Base-by-base conservation (phyloP, 2,113 vertebrate genomes). In the Sinocyclocheilus anshuiensis region DNA sequence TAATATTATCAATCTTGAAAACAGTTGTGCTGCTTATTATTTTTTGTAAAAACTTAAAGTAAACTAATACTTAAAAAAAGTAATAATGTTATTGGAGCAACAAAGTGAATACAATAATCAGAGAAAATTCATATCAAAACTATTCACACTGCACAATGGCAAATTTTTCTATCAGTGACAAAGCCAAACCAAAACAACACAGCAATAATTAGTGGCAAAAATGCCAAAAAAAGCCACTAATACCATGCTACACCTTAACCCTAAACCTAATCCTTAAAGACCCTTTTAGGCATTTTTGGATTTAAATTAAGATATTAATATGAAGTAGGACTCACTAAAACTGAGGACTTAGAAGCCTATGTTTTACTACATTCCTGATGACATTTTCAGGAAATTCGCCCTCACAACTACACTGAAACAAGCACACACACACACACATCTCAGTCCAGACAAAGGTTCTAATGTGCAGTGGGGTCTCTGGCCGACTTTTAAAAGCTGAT, bases 381-480 rank as follows among this genome's bases (percentile, higher is more conserved):
- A 42, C 55, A 36, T 48, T 42, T 57, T 81, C 42, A 45, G 65
- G 33, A 65, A 67, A 0, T 3, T 39, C 1, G 0, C 29, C 69
- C 69, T 20, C 9, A 36, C 18, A 84, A 75, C 86, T 9, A 59
- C 57, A 59, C 57, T 59, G 2, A 2, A 59, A 59, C 18, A 57
- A 57, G 18, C 18, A 8, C 20, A 57, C 86, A 84, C 67, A 69
- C 18, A 8, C 20, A 57, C 42, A 81, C 72, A 74, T 84, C 90
- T 91, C 95, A 93, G 94, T 95, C 91, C 92, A 96, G 95, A 97
- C 96, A 98, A 97, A 97, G 96, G 94, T 93, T 94, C 95, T 96
- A 96, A 97, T 97, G 96, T 97, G 93, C 92, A 94, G 94, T 94
- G 93, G 94, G 94, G 95, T 94, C 95, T 94, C 94, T 94, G 95